These are phyloP conservation scores for Ctenomys sociabilis DNA, from an alignment of 2,113 vertebrate genomes.

Conservation along the genomic window DNA sequence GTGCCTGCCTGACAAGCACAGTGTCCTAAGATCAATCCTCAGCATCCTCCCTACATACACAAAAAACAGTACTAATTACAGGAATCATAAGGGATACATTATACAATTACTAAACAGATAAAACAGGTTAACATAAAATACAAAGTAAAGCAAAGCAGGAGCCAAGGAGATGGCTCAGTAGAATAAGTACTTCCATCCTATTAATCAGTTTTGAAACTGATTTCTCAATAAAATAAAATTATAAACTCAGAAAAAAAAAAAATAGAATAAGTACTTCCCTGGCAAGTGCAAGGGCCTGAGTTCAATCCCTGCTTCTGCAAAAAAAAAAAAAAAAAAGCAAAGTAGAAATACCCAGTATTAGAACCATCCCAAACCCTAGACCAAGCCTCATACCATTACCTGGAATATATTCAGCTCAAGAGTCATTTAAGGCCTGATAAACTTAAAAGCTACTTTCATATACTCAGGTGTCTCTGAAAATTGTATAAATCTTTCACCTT, in stretches of 20 bases:
- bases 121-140: slow-evolving; percentile 17
- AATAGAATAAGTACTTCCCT: too few species aligned
- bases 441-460: slow-evolving; percentile 12
- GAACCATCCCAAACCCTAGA: neutral
- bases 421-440: neutral
- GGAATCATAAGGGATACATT: neutral
- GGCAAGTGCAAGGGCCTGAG: too few species aligned
- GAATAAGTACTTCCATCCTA: too few species aligned
- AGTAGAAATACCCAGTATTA: neutral
- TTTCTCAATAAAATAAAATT: too few species aligned
- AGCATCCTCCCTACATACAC: too few species aligned
- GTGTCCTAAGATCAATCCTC: too few species aligned
- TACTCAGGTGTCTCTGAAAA: neutral
- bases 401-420: neutral
- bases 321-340: too few species aligned
- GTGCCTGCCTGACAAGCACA: too few species aligned
- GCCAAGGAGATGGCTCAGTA: too few species aligned
- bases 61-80: neutral
- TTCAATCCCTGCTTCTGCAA: too few species aligned
- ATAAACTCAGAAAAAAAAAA: too few species aligned
- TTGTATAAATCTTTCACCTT: neutral
- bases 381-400: neutral
- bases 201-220: too few species aligned
- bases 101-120: neutral
- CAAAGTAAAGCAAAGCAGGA: neutral